These are phyloP conservation scores for Punctoribates punctum DNA, from an alignment of 2,888 invertebrate species.

Conservation along the genomic window DNA sequence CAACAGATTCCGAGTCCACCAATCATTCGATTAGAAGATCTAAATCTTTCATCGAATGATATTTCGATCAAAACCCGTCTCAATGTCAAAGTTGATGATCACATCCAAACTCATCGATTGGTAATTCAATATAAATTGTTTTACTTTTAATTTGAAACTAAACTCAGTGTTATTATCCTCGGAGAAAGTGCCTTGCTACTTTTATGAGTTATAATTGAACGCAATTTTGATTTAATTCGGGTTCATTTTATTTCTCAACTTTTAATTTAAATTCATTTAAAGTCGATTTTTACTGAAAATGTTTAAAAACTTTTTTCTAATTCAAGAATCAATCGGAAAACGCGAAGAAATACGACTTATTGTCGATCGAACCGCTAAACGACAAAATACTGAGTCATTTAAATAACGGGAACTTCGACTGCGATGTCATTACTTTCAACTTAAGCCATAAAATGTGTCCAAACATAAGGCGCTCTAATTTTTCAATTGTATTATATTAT, in stretches of 20 bases:
- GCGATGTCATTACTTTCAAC: slow-evolving; percentile 42
- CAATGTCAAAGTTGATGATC: slow-evolving; percentile 41
- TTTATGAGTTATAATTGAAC: too few relatives aligned
- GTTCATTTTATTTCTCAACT: too few relatives aligned
- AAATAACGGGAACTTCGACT: slow-evolving; percentile 41
- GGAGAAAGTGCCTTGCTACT: too few relatives aligned
- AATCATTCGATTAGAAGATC: slow-evolving; percentile 6
- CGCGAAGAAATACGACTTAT: slow-evolving; percentile 41
- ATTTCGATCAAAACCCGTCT: slow-evolving; percentile 30
- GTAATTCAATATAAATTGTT: not conserved
- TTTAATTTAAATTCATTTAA: not conserved
- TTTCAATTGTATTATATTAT: slow-evolving; percentile 20
- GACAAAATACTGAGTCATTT: slow-evolving; percentile 44
- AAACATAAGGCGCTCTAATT: slow-evolving; percentile 25
- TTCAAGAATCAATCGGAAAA: slow-evolving; percentile 38
- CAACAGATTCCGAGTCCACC: slow-evolving; percentile 19
- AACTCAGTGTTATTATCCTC: too few relatives aligned
- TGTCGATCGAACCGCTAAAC: slow-evolving; percentile 43
- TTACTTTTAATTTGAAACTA: not conserved
- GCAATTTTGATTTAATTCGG: too few relatives aligned
- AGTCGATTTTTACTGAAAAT: too few relatives aligned
- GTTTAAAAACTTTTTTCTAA: not conserved
- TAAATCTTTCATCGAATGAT: not conserved
- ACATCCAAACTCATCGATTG: slow-evolving; percentile 37
- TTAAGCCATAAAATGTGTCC: slow-evolving; percentile 28